Evolutionary conservation across 2,113 vertebrate species (phyloP).

Genomic region (Microcebus lehilahytsara): DNA sequence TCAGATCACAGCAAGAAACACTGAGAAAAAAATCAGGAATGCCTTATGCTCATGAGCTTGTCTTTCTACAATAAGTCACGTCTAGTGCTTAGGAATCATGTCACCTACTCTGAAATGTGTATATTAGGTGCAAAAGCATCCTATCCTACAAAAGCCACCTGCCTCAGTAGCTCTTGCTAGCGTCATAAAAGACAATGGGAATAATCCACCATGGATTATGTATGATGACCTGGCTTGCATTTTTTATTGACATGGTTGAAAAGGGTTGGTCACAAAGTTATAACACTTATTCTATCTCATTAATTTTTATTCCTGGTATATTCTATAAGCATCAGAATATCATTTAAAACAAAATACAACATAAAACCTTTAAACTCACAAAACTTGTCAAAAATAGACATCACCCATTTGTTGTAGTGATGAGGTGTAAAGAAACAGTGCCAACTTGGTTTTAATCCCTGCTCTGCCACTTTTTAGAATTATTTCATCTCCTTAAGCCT

Average conservation of each 20-base stretch:
- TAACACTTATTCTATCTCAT: not conserved
- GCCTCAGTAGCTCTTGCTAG: not conserved
- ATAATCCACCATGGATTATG: constrained; percentile 2
- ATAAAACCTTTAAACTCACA: not conserved
- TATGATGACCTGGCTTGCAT: not conserved
- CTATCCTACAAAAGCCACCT: not conserved
- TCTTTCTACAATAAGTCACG: not conserved
- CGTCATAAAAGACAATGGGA: not conserved
- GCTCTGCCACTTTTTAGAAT: not conserved
- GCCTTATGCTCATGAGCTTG: not conserved
- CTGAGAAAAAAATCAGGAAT: constrained; percentile 27
- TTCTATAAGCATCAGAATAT: not conserved
- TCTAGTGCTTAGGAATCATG: not conserved
- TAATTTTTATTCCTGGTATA: not conserved
- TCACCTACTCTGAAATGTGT: not conserved
- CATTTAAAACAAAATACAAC: constrained; percentile 34
- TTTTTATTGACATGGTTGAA: constrained; percentile 14
- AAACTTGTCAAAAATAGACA: not conserved
- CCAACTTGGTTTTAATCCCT: not conserved
- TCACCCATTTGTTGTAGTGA: not conserved
- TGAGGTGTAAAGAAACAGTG: not conserved
- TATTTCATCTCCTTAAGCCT: not conserved
- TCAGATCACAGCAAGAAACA: not conserved
- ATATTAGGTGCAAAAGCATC: not conserved
- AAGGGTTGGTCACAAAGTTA: not conserved